These are phyloP conservation scores for Mesorhabditis belari DNA, from an alignment of 2,888 invertebrate species.

Conservation along the genomic window DNA sequence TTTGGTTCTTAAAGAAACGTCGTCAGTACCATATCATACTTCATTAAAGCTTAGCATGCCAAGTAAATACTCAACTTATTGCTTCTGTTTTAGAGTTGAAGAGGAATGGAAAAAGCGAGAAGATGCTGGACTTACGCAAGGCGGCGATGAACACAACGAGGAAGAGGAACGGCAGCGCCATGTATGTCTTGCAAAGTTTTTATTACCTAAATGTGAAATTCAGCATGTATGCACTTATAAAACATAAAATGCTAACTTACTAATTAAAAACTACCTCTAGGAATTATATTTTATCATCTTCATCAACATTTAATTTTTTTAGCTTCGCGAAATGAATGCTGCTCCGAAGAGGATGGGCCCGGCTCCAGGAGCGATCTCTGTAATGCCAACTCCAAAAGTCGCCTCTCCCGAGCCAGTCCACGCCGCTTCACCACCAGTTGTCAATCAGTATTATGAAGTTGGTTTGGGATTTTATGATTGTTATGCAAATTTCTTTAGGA, in stretches of 20 bases:
- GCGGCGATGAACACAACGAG: slow-evolving; percentile 12
- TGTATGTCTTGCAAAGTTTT: neutral
- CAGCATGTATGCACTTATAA: too few relatives aligned
- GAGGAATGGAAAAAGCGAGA: slow-evolving; percentile 23
- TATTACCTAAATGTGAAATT: too few relatives aligned
- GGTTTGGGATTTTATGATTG: neutral
- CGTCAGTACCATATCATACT: too few relatives aligned
- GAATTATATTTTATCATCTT: too few relatives aligned
- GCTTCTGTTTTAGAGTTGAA: slow-evolving; percentile 8
- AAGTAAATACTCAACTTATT: slow-evolving; percentile 1
- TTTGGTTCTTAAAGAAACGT: too few relatives aligned
- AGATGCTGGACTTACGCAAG: slow-evolving; percentile 19
- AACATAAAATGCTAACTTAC: too few relatives aligned
- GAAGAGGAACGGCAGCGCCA: slow-evolving; percentile 6
- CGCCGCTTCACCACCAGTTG: neutral
- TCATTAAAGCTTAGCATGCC: neutral
- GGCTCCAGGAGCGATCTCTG: slow-evolving; percentile 16
- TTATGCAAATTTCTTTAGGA: neutral
- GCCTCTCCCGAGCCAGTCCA: neutral
- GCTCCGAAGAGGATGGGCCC: slow-evolving; percentile 6
- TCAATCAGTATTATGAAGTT: slow-evolving; percentile 2
- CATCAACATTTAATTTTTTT: too few relatives aligned
- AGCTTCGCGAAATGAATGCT: neutral
- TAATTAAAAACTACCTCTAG: too few relatives aligned
- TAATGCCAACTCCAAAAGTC: slow-evolving; percentile 11